phyloP scores from a whole-genome alignment of 2,797 vertebrate species.

The Astyanax mexicanus region DNA sequence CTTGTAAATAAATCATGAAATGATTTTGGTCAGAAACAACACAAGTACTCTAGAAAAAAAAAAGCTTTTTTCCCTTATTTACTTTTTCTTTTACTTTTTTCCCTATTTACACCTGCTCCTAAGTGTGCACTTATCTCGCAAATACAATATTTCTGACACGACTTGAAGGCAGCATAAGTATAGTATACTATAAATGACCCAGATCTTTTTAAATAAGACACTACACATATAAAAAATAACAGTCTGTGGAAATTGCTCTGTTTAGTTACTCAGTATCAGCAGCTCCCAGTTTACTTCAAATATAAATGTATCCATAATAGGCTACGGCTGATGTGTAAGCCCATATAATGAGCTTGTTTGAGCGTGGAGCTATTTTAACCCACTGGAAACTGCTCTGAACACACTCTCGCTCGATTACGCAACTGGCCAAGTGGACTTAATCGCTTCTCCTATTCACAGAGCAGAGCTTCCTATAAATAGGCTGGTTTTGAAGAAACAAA shows the following conservation, averaged over 20 bases:
- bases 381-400: background rate
- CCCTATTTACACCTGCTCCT: too few species aligned
- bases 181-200: too few species aligned
- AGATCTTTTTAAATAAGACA: background rate
- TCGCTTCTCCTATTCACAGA: conserved; percentile 69
- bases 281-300: background rate
- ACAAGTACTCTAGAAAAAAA: too few species aligned
- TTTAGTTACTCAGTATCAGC: too few species aligned
- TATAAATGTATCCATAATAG: background rate
- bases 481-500: conserved; percentile 55
- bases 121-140: too few species aligned
- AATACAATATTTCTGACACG: too few species aligned
- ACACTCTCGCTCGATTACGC: conserved; percentile 41
- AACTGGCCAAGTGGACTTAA: conserved; percentile 67
- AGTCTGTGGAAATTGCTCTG: too few species aligned
- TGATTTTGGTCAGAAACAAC: too few species aligned
- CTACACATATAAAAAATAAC: background rate
- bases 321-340: background rate
- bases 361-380: conserved; percentile 24
- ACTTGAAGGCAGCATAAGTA: too few species aligned
- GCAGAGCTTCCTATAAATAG: conserved; percentile 67
- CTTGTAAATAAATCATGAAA: too few species aligned
- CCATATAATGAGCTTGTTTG: conserved; percentile 9
- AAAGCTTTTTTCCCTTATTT: too few species aligned
- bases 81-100: too few species aligned